A percentile compares a stretch with the other conserved stretches of the same genome.
Evolutionary conservation across 37 sponge, comb jelly and placozoan species (phyloP).

Genomic region (Hormiphora californensis): DNA sequence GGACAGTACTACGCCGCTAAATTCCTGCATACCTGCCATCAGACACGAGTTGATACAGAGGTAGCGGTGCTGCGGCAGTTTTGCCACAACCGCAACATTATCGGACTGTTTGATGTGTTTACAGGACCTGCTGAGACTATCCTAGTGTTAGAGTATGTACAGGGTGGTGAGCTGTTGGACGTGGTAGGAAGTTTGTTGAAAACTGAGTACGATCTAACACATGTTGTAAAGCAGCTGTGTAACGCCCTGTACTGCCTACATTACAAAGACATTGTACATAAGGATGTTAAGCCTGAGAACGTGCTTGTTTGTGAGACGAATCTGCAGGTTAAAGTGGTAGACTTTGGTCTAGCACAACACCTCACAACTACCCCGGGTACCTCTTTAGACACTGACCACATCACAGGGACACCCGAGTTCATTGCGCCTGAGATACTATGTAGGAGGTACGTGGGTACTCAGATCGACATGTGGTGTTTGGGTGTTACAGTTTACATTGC

Average conservation of each 20-base stretch:
- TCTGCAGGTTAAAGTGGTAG: not conserved
- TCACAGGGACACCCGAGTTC: constrained; percentile 38
- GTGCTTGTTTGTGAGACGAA: not conserved
- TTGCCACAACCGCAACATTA: not conserved
- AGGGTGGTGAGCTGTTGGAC: constrained; percentile 11
- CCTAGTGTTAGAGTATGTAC: not conserved
- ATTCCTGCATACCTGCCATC: not conserved
- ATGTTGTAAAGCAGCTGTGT: constrained; percentile 19
- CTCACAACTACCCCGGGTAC: not conserved
- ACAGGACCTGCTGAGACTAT: not conserved
- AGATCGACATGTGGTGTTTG: constrained; percentile 52
- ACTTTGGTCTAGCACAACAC: constrained; percentile 1
- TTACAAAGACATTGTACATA: constrained; percentile 43
- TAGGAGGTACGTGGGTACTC: not conserved
- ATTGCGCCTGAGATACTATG: constrained; percentile 13
- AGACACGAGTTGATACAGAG: not conserved
- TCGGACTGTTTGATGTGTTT: not conserved
- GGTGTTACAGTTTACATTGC: constrained; percentile 44
- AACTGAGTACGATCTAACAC: constrained; percentile 32
- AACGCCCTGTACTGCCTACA: constrained; percentile 32
- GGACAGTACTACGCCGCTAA: constrained; percentile 40
- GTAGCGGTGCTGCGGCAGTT: not conserved
- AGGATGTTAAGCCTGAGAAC: constrained; percentile 52
- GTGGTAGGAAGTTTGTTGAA: not conserved
- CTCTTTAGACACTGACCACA: not conserved